Evolutionary conservation across 1,140 invertebrate species (phyloP), one percentile per base, ranked within the genome.

Genomic region (Lordiphosa clarofinis): DNA sequence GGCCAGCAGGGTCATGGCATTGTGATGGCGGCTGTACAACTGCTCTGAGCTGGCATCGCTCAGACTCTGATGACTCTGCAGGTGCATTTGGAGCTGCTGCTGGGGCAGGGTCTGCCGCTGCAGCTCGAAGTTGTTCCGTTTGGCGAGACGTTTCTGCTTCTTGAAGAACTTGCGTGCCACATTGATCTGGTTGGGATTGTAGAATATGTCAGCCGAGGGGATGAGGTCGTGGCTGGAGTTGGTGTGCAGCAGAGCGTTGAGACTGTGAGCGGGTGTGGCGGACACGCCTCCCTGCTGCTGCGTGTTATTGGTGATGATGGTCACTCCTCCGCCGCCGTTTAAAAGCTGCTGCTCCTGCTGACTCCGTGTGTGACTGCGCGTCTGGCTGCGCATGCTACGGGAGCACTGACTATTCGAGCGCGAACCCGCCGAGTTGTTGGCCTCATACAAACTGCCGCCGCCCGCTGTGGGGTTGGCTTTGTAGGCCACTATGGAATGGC

Each of bases 121-220:
- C 31, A 92, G 88, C 63, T 94, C 93, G 19, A 96, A 89, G 86
- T 95, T 95, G 87, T 94, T 96, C 50, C 93, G 91, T 75, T 94
- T 94, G 73, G 94, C 93, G 63, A 95, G 91, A 47, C 94, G 91
- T 15, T 94, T 92, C 84, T 97, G 95, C 79, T 96, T 96, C 60
- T 96, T 95, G 88, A 97, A 97, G 89, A 97, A 97, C 74, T 96
- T 96, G 60, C 95, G 92, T 0, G 96, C 96, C 1, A 97, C 95
- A 10, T 95, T 96, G 87, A 95, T 97, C 88, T 98, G 96, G 79
- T 95, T 94, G 0, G 96, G 95, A 90, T 98, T 97, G 79, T 97
- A 97, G 89, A 97, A 98, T 88, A 95, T 92, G 72, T 96, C 94
- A 0, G 94, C 93, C 2, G 92, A 86, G 31, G 87, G 87, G 55